A percentile compares a stretch with the other conserved stretches of the same genome.
These are phyloP conservation scores for Clusia tigrina DNA, from an alignment of 2,888 invertebrate genomes.

Conservation along the genomic window DNA sequence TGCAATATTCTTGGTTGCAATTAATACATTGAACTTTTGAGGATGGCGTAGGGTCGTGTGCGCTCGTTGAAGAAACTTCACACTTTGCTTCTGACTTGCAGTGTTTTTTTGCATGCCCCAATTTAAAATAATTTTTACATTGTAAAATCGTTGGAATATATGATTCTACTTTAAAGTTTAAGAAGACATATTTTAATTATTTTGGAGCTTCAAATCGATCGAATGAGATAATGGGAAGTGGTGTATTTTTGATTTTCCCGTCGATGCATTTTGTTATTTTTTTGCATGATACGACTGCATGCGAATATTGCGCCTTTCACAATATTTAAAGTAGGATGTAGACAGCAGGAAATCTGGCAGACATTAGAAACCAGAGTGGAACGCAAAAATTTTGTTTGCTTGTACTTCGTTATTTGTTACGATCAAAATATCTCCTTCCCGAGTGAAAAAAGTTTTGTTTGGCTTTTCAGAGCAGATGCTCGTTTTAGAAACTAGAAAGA, in stretches of 20 bases:
- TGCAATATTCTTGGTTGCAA: slow-evolving; percentile 13
- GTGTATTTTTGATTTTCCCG: slow-evolving; percentile 12
- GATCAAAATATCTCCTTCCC: neutral
- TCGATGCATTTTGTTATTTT: slow-evolving; percentile 9
- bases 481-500: neutral
- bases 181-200: slow-evolving; percentile 13
- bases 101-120: slow-evolving; percentile 17
- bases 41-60: slow-evolving; percentile 10
- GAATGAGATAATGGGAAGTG: slow-evolving; percentile 19
- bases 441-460: neutral
- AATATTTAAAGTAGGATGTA: neutral
- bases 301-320: neutral
- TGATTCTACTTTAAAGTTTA: slow-evolving; percentile 18
- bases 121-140: slow-evolving; percentile 12
- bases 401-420: neutral
- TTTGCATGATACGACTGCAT: slow-evolving; percentile 18
- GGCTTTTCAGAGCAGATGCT: neutral
- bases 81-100: slow-evolving; percentile 16
- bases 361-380: neutral
- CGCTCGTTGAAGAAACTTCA: neutral
- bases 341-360: neutral
- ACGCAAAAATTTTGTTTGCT: neutral
- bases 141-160: slow-evolving; percentile 16
- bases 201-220: slow-evolving; percentile 13
- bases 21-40: slow-evolving; percentile 16